phyloP scores from a whole-genome alignment of 2,888 invertebrate species.

The Dynastes grantii region DNA sequence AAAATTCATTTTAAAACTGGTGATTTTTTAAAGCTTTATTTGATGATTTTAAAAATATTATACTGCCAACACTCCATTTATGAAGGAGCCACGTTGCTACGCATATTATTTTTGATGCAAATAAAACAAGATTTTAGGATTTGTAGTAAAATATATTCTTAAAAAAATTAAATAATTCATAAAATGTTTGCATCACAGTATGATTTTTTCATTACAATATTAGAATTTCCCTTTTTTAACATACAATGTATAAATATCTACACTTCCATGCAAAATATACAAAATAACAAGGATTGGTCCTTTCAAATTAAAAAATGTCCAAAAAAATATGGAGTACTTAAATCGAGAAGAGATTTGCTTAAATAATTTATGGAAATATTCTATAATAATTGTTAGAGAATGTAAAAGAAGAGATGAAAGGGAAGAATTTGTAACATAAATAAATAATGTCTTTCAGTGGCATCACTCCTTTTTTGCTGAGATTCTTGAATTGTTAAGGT shows the following conservation, averaged over 20 bases:
- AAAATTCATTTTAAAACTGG: too few relatives aligned
- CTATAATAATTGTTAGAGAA: too few relatives aligned
- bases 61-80: too few relatives aligned
- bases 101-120: neutral
- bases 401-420: too few relatives aligned
- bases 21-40: too few relatives aligned
- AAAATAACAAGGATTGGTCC: constrained; percentile 30
- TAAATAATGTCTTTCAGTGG: too few relatives aligned
- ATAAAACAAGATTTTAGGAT: neutral
- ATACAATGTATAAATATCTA: constrained; percentile 4
- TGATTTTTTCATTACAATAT: constrained; percentile 22
- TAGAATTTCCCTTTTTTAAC: neutral
- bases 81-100: too few relatives aligned
- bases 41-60: too few relatives aligned
- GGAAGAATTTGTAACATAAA: too few relatives aligned
- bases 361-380: too few relatives aligned
- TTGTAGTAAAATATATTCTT: constrained; percentile 39
- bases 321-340: neutral
- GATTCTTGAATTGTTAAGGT: neutral
- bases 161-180: constrained; percentile 27
- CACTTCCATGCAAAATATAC: constrained; percentile 16
- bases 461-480: neutral
- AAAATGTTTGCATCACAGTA: constrained; percentile 39
- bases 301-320: neutral
- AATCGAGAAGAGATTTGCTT: neutral